phyloP scores from a whole-genome alignment of 92 coral and sea anemone species.

The Montipora capitata region DNA sequence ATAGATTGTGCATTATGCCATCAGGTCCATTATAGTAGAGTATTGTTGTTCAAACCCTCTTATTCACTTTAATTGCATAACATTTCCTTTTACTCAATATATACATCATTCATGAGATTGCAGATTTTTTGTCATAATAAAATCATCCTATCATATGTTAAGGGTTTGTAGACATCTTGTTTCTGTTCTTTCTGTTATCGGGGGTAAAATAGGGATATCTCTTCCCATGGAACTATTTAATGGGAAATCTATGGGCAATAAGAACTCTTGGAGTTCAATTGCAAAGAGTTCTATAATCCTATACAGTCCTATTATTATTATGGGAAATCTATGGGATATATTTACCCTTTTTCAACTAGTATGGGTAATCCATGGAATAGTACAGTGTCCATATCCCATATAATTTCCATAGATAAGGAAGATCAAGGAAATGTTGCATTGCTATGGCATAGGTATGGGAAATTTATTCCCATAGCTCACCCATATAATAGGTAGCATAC shows the following conservation, averaged over 20 bases:
- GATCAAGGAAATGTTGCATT: conserved; percentile 31
- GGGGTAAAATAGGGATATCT: background rate
- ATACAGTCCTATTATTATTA: conserved; percentile 15
- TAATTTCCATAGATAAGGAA: conserved; percentile 30
- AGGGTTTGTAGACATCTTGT: conserved; percentile 5
- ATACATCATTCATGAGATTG: background rate
- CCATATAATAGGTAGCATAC: conserved; percentile 32
- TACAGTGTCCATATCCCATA: conserved; percentile 49
- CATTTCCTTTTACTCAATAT: background rate
- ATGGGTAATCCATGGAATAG: conserved; percentile 46
- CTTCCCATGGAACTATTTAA: conserved; percentile 40
- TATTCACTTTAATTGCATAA: background rate
- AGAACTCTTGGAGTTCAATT: background rate
- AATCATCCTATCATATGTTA: conserved; percentile 5
- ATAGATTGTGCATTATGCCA: background rate
- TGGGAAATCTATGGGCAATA: conserved; percentile 53
- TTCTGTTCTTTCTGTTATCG: background rate
- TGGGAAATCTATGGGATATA: conserved; percentile 34
- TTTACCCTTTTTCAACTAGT: conserved; percentile 6
- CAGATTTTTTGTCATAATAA: background rate
- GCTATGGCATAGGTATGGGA: conserved; percentile 44
- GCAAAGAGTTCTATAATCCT: background rate
- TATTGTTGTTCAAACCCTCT: background rate
- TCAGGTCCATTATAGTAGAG: background rate
- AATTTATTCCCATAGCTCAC: conserved; percentile 32